phyloP scores from a whole-genome alignment of 2,888 invertebrate species.

The Griposia aprilina region DNA sequence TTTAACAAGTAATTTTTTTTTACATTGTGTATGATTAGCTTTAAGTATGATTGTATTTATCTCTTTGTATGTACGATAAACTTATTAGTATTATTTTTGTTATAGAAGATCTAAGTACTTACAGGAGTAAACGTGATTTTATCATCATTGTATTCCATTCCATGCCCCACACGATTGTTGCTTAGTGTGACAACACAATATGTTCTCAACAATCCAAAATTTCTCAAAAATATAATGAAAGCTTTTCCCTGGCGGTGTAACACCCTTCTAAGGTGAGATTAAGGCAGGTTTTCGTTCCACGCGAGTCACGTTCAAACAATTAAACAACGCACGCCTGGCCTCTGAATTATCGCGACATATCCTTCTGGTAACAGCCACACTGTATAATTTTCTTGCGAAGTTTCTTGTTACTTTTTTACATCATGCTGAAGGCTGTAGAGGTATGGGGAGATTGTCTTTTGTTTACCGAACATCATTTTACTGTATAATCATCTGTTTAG shows the following conservation, averaged over 20 bases:
- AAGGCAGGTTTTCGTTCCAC: constrained; percentile 47
- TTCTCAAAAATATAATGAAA: background rate
- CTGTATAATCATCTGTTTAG: background rate
- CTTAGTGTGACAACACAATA: background rate
- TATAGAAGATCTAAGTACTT: no score
- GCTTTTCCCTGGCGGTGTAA: constrained; percentile 2
- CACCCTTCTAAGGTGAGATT: constrained; percentile 32
- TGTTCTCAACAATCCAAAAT: background rate
- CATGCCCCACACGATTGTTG: no score
- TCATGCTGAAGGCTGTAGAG: background rate
- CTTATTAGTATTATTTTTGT: no score
- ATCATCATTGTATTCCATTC: no score
- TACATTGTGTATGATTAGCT: no score
- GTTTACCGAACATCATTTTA: background rate
- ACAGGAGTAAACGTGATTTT: no score
- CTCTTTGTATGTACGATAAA: no score
- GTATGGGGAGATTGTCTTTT: background rate
- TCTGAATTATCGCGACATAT: constrained; percentile 62
- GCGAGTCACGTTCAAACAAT: constrained; percentile 73
- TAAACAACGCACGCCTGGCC: constrained; percentile 60
- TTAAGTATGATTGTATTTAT: no score
- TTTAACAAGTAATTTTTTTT: no score
- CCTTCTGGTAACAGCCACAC: background rate
- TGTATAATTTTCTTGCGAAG: constrained; percentile 24
- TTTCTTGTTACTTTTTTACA: constrained; percentile 30